Evolutionary conservation across 1,140 invertebrate genomes (phyloP), one percentile per base, ranked within the genome.

Genomic region (Pachypeltis micranthus): DNA sequence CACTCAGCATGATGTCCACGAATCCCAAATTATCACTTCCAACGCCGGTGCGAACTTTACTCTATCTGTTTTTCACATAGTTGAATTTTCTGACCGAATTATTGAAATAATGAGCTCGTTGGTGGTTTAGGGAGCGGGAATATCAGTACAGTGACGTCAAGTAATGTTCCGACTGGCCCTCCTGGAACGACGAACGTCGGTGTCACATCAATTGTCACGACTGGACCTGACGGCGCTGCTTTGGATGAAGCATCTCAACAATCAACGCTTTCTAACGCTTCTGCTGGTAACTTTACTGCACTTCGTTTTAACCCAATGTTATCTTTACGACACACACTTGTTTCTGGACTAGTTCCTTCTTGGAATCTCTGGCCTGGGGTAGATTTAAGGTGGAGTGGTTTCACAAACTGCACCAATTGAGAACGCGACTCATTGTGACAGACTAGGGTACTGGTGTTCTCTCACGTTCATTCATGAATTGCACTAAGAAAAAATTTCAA

Each of bases 211-310:
- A 83, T 91, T 60, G 86, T 90, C 67, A 90, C 88, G 62, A 91
- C 89, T 44, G 90, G 90, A 24, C 89, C 90, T 1, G 90, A 92
- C 78, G 90, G 90, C 44, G 83, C 88, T 57, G 83, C 86, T 25
- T 79, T 93, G 63, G 90, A 93, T 74, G 91, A 93, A 76, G 90
- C 86, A 67, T 91, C 88, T 68, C 91, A 93, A 71, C 91, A 93
- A 74, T 93, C 90, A 66, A 93, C 90, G 63, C 79, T 93, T 61
- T 92, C 89, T 56, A 93, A 93, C 76, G 88, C 90, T 47, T 93
- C 90, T 60, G 89, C 87, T 71, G 88, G 87, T 90, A 73, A 74
- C 74, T 39, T 39, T n/a, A 39, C n/a, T n/a, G 34, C 34, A 10
- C 10, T n/a, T n/a, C n/a, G n/a, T n/a, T n/a, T n/a, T n/a, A n/a